Percentiles rank a stretch among this genome's conserved stretches.
Conservation (phyloP, 2,888 invertebrate genomes). For the Siphonodentalium dalli region DNA sequence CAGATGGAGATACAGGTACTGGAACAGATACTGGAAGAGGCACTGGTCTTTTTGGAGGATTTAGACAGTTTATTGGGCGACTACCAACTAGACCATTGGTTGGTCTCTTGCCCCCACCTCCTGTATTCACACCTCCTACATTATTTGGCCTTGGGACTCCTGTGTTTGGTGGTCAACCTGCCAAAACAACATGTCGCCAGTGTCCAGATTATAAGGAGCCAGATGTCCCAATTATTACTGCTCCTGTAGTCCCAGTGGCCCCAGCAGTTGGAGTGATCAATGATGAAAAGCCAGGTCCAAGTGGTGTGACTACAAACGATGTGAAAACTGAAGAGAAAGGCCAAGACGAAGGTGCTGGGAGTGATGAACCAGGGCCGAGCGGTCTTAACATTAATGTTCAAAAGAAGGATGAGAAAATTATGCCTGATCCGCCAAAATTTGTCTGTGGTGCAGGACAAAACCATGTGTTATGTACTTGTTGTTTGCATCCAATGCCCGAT, state of each 20-base stretch:
- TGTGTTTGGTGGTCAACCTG: slow-evolving; percentile 37
- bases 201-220: slow-evolving; percentile 47
- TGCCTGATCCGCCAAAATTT: slow-evolving; percentile 37
- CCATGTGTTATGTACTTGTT: slow-evolving; percentile 62
- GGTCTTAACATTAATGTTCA: too few relatives aligned
- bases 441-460: slow-evolving; percentile 47
- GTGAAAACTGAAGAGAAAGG: too few relatives aligned
- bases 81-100: neutral
- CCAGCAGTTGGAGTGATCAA: slow-evolving; percentile 9
- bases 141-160: slow-evolving; percentile 47
- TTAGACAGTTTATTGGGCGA: neutral
- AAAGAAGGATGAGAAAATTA: slow-evolving; percentile 36
- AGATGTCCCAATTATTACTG: too few relatives aligned
- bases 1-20: slow-evolving; percentile 25
- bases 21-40: slow-evolving; percentile 1
- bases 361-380: slow-evolving; percentile 8
- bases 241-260: too few relatives aligned
- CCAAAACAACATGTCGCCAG: slow-evolving; percentile 50
- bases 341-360: neutral
- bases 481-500: slow-evolving; percentile 61
- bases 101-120: neutral
- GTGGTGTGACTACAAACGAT: too few relatives aligned
- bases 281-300: slow-evolving; percentile 1
- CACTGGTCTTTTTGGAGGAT: neutral
- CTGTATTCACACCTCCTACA: slow-evolving; percentile 10